phyloP scores from a whole-genome alignment of 2,888 invertebrate species.

The Phorcus lineatus region DNA sequence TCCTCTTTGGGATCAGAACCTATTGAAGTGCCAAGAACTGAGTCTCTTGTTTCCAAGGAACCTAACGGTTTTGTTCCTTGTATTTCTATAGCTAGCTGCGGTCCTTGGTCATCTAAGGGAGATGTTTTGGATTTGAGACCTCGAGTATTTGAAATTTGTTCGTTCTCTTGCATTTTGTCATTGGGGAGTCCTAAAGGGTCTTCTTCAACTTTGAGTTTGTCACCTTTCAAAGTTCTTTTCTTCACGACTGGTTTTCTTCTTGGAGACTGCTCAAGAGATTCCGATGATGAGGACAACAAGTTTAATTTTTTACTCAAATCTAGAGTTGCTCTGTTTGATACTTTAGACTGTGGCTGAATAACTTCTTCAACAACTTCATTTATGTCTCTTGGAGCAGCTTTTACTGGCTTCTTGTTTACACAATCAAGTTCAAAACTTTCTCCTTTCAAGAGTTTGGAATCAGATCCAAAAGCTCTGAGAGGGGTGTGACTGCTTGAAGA shows the following conservation, averaged over 20 bases:
- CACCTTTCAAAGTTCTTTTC: neutral
- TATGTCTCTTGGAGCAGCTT: neutral
- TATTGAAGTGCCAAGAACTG: too few species aligned
- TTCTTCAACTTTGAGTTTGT: too few species aligned
- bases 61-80: too few species aligned
- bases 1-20: too few species aligned
- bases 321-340: neutral
- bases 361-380: neutral
- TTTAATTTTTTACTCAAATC: neutral
- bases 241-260: neutral
- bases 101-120: too few species aligned
- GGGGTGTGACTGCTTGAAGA: conserved; percentile 10
- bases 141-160: too few species aligned
- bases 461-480: neutral
- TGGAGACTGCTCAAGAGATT: neutral
- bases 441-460: neutral
- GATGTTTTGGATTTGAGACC: too few species aligned
- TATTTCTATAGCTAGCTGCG: too few species aligned
- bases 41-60: too few species aligned
- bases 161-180: too few species aligned
- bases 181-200: too few species aligned
- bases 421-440: neutral
- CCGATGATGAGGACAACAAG: neutral
- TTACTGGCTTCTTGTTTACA: neutral
- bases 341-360: neutral